Base-by-base conservation (phyloP, 2,888 invertebrate species). In the Melinaea marsaeus region DNA sequence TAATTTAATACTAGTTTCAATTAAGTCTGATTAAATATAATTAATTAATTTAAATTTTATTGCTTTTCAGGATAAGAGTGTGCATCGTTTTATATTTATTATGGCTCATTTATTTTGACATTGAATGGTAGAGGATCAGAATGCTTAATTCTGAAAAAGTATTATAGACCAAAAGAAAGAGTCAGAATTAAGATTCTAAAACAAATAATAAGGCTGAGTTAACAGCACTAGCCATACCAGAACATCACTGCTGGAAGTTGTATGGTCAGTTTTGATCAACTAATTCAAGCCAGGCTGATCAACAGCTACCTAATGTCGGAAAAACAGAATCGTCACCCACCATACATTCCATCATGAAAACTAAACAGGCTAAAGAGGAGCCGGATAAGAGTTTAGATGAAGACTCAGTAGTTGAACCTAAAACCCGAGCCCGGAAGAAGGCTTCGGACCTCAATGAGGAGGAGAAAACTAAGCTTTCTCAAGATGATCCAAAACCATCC, bases 271-370 rank as follows among this genome's bases (percentile, higher is more conserved):
- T 51, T 57, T 46, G 56, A 60, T 60, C 58, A 65, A 60, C 65
- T 58, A 35, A 65, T 48, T 48, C 57, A 47, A 61, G 55, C 56
- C 74, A 75, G 75, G 74, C 75, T 74, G 81, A 81, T 51, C 64
- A 65, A 65, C 71, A 73, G 69, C 64, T 83, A 82, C 89, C 90
- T 90, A 79, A 90, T 90, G 90, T 89, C 90, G 88, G 81, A 83
- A 79, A 78, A 83, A 88, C 87, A 83, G 86, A 84, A 78, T 74
- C 75, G 76, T 75, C 80, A 84, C 82, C 86, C 84, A 83, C 83
- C 82, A 81, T 77, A 88, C 86, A 90, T 89, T 89, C 88, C 90
- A 90, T 82, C 84, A 90, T 90, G 90, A 90, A 90, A 86, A 90
- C 91, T 73, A 91, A 90, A 79, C 90, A 90, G 77, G 72, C 74